Base-by-base conservation (phyloP, 2,113 vertebrate species). In the Burhinus bistriatus region DNA sequence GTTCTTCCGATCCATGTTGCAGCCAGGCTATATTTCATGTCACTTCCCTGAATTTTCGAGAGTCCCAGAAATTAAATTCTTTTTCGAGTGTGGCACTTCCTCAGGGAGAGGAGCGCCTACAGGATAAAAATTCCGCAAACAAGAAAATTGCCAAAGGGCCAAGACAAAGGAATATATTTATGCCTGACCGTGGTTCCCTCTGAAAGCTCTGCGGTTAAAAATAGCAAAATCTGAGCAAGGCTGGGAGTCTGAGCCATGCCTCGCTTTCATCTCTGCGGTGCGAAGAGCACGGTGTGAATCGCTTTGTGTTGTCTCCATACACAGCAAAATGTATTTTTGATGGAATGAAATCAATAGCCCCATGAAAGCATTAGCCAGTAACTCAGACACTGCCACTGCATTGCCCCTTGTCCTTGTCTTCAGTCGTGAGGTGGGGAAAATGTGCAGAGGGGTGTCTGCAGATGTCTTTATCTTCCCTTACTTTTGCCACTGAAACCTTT, bases 361-460 rank as follows among this genome's bases (percentile, higher is more conserved):
- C 0, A 0, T 27, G 23, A 57, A 88, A 84, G 59, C 29, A n/a
- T 75, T 87, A 23, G 22, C 38, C 38, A 34, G 42, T 49, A 81
- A 58, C 42, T 58, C 38, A 3, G 15, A 18, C 9, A 1, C 16
- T 47, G 65, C 54, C 15, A 20, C 27, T 65, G 36, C 49, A 6
- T 40, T 49, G 34, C 34, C 22, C 25, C 15, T 4, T 0, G 0
- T 65, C 10, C 11, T 32, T 68, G 34, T 51, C 59, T 45, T 64
- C 12, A 8, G 27, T 30, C 0, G 0, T 66, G 52, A n/a, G 22
- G 15, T 0, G 0, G 34, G 44, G 47, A 14, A 65, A 58, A 38
- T 5, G 18, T 65, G 29, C 51, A 55, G 59, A 66, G 42, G 66
- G 12, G 1, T 68, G 22, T 29, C 51, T 89, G 47, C 51, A 70